phyloP scores from a whole-genome alignment of 1,140 invertebrate species.

The Bombus vancouverensis region DNA sequence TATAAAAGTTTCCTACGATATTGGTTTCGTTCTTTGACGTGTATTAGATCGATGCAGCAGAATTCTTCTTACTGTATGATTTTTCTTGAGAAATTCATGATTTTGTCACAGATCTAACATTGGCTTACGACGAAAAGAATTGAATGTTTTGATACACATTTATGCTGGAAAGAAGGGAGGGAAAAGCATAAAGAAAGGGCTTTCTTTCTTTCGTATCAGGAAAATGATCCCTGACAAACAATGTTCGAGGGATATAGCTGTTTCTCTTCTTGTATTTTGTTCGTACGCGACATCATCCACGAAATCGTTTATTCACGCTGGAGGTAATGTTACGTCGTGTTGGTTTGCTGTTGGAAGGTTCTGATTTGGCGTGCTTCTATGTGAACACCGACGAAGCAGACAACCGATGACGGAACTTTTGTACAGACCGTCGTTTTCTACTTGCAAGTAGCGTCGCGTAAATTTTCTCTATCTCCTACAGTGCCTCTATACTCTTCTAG shows the following conservation, averaged over 20 bases:
- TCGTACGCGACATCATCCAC: background rate
- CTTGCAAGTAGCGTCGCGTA: conserved; percentile 52
- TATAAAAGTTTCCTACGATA: background rate
- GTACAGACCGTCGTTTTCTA: conserved; percentile 44
- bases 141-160: too few species aligned
- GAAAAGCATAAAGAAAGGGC: background rate
- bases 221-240: background rate
- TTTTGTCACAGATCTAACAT: too few species aligned
- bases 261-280: background rate
- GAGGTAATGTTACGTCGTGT: conserved; percentile 45
- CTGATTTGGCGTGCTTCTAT: conserved; percentile 41
- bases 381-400: conserved; percentile 54
- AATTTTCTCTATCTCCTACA: conserved; percentile 51
- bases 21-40: background rate
- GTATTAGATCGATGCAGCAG: background rate
- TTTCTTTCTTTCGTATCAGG: background rate
- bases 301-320: conserved; percentile 33
- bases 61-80: too few species aligned
- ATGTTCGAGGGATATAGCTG: too few species aligned
- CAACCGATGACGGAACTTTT: conserved; percentile 53
- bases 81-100: too few species aligned
- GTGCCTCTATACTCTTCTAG: background rate
- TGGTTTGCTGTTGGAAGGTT: conserved; percentile 35
- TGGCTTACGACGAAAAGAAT: too few species aligned
- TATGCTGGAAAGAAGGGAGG: background rate